Percentiles rank a stretch among this genome's conserved stretches.
Evolutionary conservation across 2,888 invertebrate genomes (phyloP).

Genomic region (Biston betularia): DNA sequence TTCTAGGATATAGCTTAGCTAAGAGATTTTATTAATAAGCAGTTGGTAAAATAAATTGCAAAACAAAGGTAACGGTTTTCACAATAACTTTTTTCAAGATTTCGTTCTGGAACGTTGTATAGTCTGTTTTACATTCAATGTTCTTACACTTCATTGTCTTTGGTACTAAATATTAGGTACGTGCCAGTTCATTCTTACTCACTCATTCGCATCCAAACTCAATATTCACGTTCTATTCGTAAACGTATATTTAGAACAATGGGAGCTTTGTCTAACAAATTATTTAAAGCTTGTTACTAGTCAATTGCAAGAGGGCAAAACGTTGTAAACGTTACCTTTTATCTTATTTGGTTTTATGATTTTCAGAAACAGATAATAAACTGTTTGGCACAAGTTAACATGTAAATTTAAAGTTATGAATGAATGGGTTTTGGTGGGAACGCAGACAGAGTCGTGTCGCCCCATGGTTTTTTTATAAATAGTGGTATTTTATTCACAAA

Average conservation of each 20-base stretch:
- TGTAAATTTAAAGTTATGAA: too few relatives aligned
- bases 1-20: too few relatives aligned
- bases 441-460: too few relatives aligned
- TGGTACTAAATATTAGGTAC: constrained; percentile 3
- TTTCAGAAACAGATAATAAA: neutral
- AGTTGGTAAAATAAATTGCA: too few relatives aligned
- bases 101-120: neutral
- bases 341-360: neutral
- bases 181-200: constrained; percentile 24
- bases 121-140: neutral
- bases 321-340: neutral
- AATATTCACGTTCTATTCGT: constrained; percentile 20
- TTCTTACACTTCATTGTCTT: neutral
- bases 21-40: too few relatives aligned
- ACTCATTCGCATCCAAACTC: constrained; percentile 14
- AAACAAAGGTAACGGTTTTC: too few relatives aligned
- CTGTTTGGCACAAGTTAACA: too few relatives aligned
- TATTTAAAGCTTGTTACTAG: neutral
- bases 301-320: neutral
- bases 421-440: too few relatives aligned
- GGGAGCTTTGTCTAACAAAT: constrained; percentile 44
- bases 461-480: too few relatives aligned
- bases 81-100: neutral
- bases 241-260: constrained; percentile 57
- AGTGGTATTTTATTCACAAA: too few relatives aligned